A percentile compares a stretch with the other conserved stretches of the same genome.
Conservation (phyloP, 2,113 vertebrate species). For the Cynopterus brachyotis region DNA sequence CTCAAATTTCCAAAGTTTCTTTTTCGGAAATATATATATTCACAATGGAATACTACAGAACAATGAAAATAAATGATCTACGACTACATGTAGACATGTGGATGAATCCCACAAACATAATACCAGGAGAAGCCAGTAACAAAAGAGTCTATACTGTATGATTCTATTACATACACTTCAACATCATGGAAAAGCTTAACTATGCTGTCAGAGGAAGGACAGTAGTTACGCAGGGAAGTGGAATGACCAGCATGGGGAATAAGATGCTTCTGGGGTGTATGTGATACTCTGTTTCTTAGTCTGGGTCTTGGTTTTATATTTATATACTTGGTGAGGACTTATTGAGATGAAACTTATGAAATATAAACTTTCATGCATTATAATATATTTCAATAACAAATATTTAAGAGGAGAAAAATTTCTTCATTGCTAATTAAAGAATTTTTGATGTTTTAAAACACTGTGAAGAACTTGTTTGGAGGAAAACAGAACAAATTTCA, state of each 20-base stretch:
- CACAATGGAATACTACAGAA: neutral
- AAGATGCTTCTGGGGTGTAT: neutral
- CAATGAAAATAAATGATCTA: neutral
- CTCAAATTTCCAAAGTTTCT: neutral
- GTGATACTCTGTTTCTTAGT: constrained; percentile 9
- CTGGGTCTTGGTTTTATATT: neutral
- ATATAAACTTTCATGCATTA: neutral
- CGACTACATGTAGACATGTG: neutral
- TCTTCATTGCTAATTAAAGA: neutral
- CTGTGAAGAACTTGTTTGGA: neutral
- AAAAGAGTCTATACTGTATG: neutral
- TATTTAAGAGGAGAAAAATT: neutral
- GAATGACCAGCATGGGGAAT: neutral
- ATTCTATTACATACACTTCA: neutral
- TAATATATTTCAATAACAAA: neutral
- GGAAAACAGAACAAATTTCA: constrained; percentile 1
- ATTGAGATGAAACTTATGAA: constrained; percentile 1
- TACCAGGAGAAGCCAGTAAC: neutral
- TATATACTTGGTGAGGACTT: neutral
- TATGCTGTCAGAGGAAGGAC: neutral
- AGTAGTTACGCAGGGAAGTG: neutral
- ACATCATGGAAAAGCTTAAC: neutral
- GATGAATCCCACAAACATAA: neutral
- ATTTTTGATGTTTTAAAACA: constrained; percentile 15
- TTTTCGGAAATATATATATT: neutral